These are phyloP conservation scores for Drosophila stalkeri DNA, from an alignment of 2,888 invertebrate genomes.

Conservation along the genomic window DNA sequence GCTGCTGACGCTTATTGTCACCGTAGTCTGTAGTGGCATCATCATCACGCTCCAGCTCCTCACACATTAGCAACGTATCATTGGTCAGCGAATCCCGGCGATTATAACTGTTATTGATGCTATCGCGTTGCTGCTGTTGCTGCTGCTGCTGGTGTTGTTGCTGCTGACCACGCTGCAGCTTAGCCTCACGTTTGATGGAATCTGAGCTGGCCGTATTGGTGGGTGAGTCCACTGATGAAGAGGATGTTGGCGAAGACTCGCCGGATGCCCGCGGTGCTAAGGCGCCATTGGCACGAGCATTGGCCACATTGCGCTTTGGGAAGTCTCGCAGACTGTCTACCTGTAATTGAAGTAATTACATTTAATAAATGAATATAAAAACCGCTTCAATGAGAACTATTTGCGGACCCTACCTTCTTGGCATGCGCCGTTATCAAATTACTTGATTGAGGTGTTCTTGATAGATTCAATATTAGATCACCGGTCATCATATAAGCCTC, in stretches of 20 bases:
- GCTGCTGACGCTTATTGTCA: constrained; percentile 64
- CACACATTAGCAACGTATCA: constrained; percentile 82
- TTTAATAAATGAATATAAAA: not conserved
- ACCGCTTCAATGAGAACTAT: not conserved
- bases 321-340: constrained; percentile 85
- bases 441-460: constrained; percentile 90
- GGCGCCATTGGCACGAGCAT: constrained; percentile 83
- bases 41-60: constrained; percentile 83
- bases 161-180: constrained; percentile 63
- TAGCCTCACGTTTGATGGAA: constrained; percentile 79
- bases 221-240: constrained; percentile 85
- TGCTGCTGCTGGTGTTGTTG: constrained; percentile 48
- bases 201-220: constrained; percentile 82
- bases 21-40: constrained; percentile 66
- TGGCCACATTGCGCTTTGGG: constrained; percentile 76
- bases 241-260: constrained; percentile 85
- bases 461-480: constrained; percentile 96
- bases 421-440: constrained; percentile 87
- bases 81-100: constrained; percentile 83
- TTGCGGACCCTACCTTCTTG: constrained; percentile 81
- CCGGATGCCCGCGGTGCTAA: constrained; percentile 85
- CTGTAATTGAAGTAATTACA: constrained; percentile 45
- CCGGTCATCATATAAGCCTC: constrained; percentile 99
- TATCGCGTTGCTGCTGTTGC: constrained; percentile 78
- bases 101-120: constrained; percentile 84